These are phyloP conservation scores for Battus philenor DNA, from an alignment of 1,140 invertebrate genomes.

Conservation along the genomic window DNA sequence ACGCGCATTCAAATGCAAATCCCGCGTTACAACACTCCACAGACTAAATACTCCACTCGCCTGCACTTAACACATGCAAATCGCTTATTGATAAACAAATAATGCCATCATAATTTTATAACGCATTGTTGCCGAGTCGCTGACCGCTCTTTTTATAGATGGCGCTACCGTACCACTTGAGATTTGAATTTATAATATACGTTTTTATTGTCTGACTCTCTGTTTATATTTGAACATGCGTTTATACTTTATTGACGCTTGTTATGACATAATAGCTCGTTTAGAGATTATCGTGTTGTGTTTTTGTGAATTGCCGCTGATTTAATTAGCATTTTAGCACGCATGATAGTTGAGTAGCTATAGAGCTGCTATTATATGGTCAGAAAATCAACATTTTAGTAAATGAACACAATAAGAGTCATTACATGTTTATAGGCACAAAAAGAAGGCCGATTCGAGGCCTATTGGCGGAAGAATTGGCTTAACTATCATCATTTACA, in stretches of 20 bases:
- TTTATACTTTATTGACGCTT: conserved; percentile 11
- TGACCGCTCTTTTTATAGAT: conserved; percentile 46
- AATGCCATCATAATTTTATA: conserved; percentile 67
- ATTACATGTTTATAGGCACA: too few relatives aligned
- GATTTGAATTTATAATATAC: conserved; percentile 57
- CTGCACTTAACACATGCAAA: conserved; percentile 68
- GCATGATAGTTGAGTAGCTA: too few relatives aligned
- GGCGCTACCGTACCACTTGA: conserved; percentile 37
- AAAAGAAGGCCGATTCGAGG: too few relatives aligned
- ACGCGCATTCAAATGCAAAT: conserved; percentile 59
- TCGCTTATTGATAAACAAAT: conserved; percentile 71
- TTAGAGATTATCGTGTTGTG: conserved; percentile 4
- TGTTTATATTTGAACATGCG: conserved; percentile 18
- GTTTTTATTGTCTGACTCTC: conserved; percentile 31
- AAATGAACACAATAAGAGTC: too few relatives aligned
- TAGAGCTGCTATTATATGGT: too few relatives aligned
- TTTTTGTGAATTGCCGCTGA: background rate
- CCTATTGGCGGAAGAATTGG: too few relatives aligned
- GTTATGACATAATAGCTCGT: conserved; percentile 8
- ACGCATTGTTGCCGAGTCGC: conserved; percentile 49
- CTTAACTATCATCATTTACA: too few relatives aligned
- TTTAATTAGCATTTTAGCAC: background rate
- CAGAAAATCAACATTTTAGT: too few relatives aligned
- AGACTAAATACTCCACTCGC: conserved; percentile 33
- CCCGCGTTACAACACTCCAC: conserved; percentile 30